Evolutionary conservation across 2,113 vertebrate species (phyloP), one percentile per base, ranked within the genome.

Genomic region (Hassar affinis): DNA sequence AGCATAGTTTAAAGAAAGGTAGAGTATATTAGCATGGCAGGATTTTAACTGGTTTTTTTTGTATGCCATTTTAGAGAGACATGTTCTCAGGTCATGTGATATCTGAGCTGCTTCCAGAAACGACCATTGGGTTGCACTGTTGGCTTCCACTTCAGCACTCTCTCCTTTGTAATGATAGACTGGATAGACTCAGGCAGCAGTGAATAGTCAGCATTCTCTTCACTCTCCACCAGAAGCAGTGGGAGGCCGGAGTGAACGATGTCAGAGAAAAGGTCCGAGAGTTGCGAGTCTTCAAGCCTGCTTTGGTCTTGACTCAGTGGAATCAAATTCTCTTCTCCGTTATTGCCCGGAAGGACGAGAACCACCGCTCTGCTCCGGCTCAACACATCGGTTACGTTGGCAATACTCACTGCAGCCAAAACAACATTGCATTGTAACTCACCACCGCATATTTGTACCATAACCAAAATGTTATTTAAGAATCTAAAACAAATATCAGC

Each of bases 61-160:
- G 56, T 12, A 72, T n/a, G 45, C 2, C 27, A 2, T 49, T 49
- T 49, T 72, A 49, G 38, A 79, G 57, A 27, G 3, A 47, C 59
- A 20, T 7, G 4, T 51, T 71, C 30, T 84, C 45, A 79, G 83
- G 64, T 84, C 83, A 84, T 84, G 20, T 64, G 76, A 79, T 84
- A 79, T 78, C 54, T 79, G n/a, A 84, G 83, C n/a, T 72, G 64
- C 83, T 84, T 84, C 83, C 83, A 84, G 52, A 84, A 84, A n/a
- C 51, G 83, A 9, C 64, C 83, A 61, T 78, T 61, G 38, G 52
- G 83, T 47, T 42, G 64, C 83, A 71, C 52, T 51, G 82, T 68
- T 49, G 74, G 64, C 38, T 17, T 84, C 83, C 83, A 84, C 54
- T 47, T 84, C 52, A 84, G 83, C 64, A 79, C 83, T n/a, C 52